Evolutionary conservation across 2,888 invertebrate species (phyloP).

Genomic region (Microchrysa polita): DNA sequence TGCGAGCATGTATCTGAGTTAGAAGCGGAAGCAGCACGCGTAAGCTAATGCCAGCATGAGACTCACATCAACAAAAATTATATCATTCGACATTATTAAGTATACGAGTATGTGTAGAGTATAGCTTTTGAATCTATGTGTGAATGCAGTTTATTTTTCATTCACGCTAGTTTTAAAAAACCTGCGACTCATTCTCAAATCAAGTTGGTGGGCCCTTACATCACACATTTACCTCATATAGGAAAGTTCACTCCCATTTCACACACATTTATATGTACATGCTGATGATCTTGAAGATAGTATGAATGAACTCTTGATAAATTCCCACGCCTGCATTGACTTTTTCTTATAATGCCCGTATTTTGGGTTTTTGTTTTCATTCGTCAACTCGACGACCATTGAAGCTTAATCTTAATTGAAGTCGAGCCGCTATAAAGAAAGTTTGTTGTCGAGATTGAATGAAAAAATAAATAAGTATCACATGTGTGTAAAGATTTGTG

Average conservation of each 20-base stretch:
- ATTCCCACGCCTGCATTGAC: conserved; percentile 7
- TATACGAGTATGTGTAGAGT: no score
- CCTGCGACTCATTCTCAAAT: not conserved
- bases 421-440: not conserved
- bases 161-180: no score
- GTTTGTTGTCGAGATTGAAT: no score
- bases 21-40: no score
- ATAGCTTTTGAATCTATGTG: no score
- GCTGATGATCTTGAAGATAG: no score
- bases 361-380: not conserved
- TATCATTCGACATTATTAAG: no score
- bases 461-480: no score
- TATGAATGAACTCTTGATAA: not conserved
- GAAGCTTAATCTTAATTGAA: not conserved
- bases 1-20: no score
- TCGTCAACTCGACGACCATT: not conserved
- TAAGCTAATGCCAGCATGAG: no score
- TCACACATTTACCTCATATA: not conserved
- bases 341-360: not conserved
- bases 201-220: not conserved
- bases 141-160: no score
- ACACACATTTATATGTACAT: not conserved
- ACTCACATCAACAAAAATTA: no score
- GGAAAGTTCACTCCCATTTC: not conserved
- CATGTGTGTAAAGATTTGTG: not conserved